Percentiles rank a stretch among this genome's conserved stretches.
These are phyloP conservation scores for Apamea monoglypha DNA, from an alignment of 2,888 invertebrate genomes.

Conservation along the genomic window DNA sequence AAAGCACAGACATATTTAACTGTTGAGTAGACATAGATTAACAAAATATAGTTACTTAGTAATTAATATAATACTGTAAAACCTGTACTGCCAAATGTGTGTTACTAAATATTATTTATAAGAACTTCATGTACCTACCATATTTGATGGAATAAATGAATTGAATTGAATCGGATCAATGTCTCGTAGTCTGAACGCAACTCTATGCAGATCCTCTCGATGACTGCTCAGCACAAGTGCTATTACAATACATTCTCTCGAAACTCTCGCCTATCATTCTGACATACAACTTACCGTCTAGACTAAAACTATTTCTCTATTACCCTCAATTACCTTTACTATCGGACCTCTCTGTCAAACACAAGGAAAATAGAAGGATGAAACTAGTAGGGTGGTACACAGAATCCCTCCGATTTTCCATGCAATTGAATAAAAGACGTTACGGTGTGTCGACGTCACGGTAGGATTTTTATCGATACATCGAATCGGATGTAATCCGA, in stretches of 20 bases:
- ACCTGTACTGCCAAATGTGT: no score
- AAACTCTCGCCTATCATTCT: constrained; percentile 82
- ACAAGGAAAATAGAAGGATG: constrained; percentile 67
- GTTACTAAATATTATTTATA: no score
- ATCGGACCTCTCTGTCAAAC: constrained; percentile 73
- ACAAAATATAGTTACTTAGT: no score
- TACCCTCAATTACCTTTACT: constrained; percentile 84
- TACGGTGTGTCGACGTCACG: constrained; percentile 84
- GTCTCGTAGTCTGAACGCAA: constrained; percentile 15
- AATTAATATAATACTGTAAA: no score
- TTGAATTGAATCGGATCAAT: no score
- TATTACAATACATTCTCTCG: constrained; percentile 57
- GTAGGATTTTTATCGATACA: constrained; percentile 78
- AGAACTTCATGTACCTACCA: no score
- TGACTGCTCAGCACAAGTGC: constrained; percentile 48
- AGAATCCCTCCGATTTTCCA: constrained; percentile 87
- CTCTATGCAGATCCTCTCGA: constrained; percentile 28
- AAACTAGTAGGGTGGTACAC: constrained; percentile 76
- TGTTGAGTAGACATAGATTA: no score
- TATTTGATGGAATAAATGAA: no score
- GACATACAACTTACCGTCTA: constrained; percentile 83
- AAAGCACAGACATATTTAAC: no score
- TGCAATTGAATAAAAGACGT: constrained; percentile 88
- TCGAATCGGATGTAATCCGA: constrained; percentile 64
- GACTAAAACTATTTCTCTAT: constrained; percentile 88